Conservation (phyloP, 2,888 invertebrate species). For the Nymphalis polychloros region DNA sequence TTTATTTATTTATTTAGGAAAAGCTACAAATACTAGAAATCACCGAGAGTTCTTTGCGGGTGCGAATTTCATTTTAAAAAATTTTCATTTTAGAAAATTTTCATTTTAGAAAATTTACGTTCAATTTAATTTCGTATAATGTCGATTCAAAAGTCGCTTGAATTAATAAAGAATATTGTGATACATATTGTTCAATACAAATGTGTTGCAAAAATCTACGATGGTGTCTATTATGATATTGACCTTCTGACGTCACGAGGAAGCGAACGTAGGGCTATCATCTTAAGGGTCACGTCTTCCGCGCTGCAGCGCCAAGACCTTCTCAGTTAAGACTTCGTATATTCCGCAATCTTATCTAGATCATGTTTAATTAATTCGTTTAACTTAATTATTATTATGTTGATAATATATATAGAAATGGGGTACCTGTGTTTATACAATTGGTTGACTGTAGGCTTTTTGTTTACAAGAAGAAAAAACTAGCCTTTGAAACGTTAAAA, state of each 20-base stretch:
- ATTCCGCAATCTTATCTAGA: conserved; percentile 7
- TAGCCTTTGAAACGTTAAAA: not conserved
- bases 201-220: too few relatives aligned
- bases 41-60: too few relatives aligned
- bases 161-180: too few relatives aligned
- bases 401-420: not conserved
- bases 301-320: not conserved
- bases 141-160: too few relatives aligned
- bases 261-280: conserved; percentile 3
- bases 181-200: too few relatives aligned
- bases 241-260: conserved; percentile 1
- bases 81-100: too few relatives aligned
- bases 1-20: too few relatives aligned
- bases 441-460: not conserved
- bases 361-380: not conserved
- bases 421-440: not conserved
- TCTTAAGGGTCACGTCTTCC: conserved; percentile 2
- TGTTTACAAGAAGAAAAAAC: not conserved
- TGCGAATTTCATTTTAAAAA: too few relatives aligned
- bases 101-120: too few relatives aligned
- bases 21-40: too few relatives aligned
- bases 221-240: not conserved
- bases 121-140: too few relatives aligned
- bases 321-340: not conserved
- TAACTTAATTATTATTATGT: not conserved